Evolutionary conservation across 2,113 vertebrate species (phyloP).

Genomic region (Dicrurus megarhynchus): DNA sequence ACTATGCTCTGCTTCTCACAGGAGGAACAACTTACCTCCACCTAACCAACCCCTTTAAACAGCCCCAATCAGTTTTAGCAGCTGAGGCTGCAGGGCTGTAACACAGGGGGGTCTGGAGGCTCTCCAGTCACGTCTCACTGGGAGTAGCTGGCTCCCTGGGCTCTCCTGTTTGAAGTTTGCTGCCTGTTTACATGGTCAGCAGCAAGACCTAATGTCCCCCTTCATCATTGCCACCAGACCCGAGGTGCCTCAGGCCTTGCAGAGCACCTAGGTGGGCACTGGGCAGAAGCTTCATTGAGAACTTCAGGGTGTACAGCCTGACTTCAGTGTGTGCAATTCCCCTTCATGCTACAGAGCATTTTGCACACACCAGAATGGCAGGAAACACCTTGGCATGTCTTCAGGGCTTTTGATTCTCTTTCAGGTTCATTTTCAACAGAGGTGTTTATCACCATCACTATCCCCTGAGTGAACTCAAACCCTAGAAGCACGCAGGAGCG

Average conservation of each 20-base stretch:
- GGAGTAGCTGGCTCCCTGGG: background rate
- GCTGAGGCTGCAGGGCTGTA: background rate
- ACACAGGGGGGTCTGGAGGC: background rate
- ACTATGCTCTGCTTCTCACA: accelerated
- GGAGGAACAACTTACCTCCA: accelerated
- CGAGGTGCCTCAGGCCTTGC: background rate
- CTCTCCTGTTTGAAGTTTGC: background rate
- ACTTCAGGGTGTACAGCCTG: background rate
- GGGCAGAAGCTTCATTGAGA: background rate
- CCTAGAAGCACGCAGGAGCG: background rate
- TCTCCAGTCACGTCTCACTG: accelerated
- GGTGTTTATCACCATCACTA: background rate
- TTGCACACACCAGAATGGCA: background rate
- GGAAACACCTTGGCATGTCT: background rate
- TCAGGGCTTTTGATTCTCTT: background rate
- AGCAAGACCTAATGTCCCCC: background rate
- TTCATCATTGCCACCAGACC: background rate
- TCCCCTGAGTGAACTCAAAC: background rate
- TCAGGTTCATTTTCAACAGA: background rate
- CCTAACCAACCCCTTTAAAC: accelerated
- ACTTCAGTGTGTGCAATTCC: accelerated
- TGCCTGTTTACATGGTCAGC: accelerated
- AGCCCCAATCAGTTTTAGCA: background rate
- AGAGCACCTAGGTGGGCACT: background rate
- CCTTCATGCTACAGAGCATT: background rate